Conservation (phyloP, 2,888 invertebrate genomes). For the Sclerodermus sp. region DNA sequence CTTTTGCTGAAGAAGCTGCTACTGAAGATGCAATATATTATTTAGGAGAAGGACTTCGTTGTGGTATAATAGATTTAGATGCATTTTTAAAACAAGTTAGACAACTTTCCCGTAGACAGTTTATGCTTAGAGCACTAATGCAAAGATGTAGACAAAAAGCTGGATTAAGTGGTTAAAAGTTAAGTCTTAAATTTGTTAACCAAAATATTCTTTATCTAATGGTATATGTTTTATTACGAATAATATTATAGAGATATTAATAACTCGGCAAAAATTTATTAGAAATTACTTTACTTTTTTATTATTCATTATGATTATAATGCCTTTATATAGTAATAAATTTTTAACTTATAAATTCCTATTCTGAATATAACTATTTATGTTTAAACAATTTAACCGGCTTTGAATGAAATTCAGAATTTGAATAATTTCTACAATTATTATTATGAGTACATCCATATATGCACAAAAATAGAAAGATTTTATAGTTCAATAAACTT, state of each 20-base stretch:
- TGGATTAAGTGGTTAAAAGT: slow-evolving; percentile 71
- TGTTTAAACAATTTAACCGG: no score
- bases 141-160: slow-evolving; percentile 96
- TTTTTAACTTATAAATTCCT: no score
- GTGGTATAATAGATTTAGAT: slow-evolving; percentile 92
- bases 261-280: no score
- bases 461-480: no score
- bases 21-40: slow-evolving; percentile 98
- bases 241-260: slow-evolving; percentile 5
- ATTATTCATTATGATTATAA: no score
- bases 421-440: no score
- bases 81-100: slow-evolving; percentile 96
- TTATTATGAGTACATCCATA: no score
- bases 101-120: slow-evolving; percentile 91
- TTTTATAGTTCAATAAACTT: no score
- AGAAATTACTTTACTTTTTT: no score
- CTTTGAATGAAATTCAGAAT: no score
- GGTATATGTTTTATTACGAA: slow-evolving; percentile 8
- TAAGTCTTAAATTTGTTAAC: slow-evolving; percentile 3
- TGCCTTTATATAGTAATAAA: no score
- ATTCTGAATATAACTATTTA: no score
- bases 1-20: slow-evolving; percentile 97
- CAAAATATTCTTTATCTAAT: slow-evolving; percentile 16
- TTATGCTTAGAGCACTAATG: slow-evolving; percentile 93
- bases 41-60: slow-evolving; percentile 90